Evolutionary conservation across 2,113 vertebrate genomes (phyloP).

Genomic region (Alligator sinensis): DNA sequence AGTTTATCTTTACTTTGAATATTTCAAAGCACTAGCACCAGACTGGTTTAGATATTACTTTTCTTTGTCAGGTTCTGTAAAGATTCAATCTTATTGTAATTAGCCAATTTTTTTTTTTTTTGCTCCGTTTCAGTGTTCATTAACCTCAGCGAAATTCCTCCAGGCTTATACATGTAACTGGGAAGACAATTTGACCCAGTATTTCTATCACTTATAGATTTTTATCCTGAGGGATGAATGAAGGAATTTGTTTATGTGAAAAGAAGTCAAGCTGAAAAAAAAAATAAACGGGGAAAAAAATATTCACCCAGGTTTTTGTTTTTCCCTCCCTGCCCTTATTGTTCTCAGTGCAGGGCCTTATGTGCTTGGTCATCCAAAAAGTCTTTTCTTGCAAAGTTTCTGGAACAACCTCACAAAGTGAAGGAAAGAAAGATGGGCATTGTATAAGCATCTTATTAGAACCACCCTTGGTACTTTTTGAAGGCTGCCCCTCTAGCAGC

Average conservation of each 20-base stretch:
- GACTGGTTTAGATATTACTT: background rate
- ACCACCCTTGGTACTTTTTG: background rate
- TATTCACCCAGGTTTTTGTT: background rate
- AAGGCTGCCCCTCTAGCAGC: background rate
- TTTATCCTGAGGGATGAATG: background rate
- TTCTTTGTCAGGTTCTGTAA: background rate
- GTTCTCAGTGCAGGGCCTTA: background rate
- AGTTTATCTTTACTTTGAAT: background rate
- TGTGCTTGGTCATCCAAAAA: background rate
- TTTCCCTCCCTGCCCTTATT: background rate
- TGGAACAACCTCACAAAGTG: background rate
- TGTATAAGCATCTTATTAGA: background rate
- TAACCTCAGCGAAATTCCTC: background rate
- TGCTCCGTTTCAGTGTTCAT: background rate
- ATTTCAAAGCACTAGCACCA: background rate
- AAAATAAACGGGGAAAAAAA: background rate
- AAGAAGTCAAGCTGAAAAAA: background rate
- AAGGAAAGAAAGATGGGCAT: background rate
- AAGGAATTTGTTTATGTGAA: background rate
- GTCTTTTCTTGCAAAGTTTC: background rate
- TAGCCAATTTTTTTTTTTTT: background rate
- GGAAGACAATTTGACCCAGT: background rate
- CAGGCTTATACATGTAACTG: background rate
- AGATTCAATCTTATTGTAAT: background rate
- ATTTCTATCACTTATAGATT: background rate